Percentiles rank a stretch among this genome's conserved stretches.
Evolutionary conservation across 2,888 invertebrate genomes (phyloP).

Genomic region (Augochlorella aurata): DNA sequence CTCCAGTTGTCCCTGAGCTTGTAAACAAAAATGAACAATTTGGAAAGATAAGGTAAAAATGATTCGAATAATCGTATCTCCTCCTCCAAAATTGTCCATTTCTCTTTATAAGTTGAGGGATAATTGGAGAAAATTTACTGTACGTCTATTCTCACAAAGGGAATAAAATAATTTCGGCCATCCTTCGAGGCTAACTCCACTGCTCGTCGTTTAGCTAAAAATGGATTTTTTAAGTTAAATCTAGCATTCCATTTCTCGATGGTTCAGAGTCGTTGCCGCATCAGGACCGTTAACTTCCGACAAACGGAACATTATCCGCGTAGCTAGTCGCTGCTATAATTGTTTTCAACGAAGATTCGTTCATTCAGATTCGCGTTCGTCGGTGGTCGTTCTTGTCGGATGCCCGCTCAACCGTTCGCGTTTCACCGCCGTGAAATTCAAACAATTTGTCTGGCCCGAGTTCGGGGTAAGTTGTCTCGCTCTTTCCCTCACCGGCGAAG

Average conservation of each 20-base stretch:
- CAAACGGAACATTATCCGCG: background rate
- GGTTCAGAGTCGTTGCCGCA: too few relatives aligned
- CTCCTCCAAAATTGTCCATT: too few relatives aligned
- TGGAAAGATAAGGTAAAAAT: too few relatives aligned
- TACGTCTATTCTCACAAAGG: background rate
- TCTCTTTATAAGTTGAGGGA: too few relatives aligned
- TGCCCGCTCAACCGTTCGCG: background rate
- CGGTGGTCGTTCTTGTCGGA: background rate
- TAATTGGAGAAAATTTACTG: too few relatives aligned
- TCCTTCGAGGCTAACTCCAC: background rate
- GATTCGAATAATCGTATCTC: too few relatives aligned
- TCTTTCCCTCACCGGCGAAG: background rate
- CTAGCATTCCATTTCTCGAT: too few relatives aligned
- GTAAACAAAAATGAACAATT: too few relatives aligned
- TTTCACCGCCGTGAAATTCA: constrained; percentile 51
- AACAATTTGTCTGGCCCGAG: constrained; percentile 65
- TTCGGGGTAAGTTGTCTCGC: constrained; percentile 4
- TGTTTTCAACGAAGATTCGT: background rate
- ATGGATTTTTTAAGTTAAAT: too few relatives aligned
- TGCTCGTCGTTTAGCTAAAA: too few relatives aligned
- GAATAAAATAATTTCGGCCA: background rate
- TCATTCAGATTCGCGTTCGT: background rate
- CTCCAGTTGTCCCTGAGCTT: too few relatives aligned
- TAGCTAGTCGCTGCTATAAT: background rate
- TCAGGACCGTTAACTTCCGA: background rate